Evolutionary conservation across 2,113 vertebrate species (phyloP).

Genomic region (Pterophyllum scalare): DNA sequence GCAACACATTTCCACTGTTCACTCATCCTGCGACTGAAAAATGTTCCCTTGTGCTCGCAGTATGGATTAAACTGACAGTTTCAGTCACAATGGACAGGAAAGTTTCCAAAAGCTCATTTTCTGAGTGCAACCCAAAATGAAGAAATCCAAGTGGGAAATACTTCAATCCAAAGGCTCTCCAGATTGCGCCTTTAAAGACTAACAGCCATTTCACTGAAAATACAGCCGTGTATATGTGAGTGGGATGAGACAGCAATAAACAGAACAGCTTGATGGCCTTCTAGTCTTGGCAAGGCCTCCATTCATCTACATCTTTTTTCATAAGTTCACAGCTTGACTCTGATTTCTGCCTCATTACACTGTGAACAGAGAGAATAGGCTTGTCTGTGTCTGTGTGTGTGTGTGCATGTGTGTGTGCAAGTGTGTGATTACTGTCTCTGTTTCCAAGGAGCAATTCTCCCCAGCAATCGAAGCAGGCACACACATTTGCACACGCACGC

Average conservation of each 20-base stretch:
- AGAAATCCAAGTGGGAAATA: conserved; percentile 27
- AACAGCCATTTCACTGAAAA: conserved; percentile 51
- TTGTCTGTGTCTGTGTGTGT: not conserved
- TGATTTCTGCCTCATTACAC: conserved; percentile 73
- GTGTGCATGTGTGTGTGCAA: not conserved
- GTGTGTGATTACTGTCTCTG: conserved; percentile 32
- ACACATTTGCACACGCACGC: not conserved
- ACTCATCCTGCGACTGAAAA: not conserved
- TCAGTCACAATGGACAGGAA: conserved; percentile 5
- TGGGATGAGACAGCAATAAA: conserved; percentile 62
- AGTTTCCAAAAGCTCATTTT: conserved; percentile 35
- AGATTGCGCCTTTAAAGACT: conserved; percentile 57
- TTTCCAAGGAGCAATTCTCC: conserved; percentile 41
- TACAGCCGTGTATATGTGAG: conserved; percentile 41
- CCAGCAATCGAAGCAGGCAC: not conserved
- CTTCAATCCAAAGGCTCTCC: conserved; percentile 31
- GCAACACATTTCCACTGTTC: not conserved
- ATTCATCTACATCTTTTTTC: conserved; percentile 74
- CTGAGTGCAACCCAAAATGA: conserved; percentile 3
- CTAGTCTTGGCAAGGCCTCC: conserved; percentile 62
- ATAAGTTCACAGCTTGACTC: conserved; percentile 75
- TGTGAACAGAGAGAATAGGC: conserved; percentile 54
- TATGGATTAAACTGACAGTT: conserved; percentile 3
- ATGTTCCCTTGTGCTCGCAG: not conserved
- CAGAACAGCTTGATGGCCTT: conserved; percentile 71